Conservation (phyloP, 23 tunicate species). For the Diplosoma virens region DNA sequence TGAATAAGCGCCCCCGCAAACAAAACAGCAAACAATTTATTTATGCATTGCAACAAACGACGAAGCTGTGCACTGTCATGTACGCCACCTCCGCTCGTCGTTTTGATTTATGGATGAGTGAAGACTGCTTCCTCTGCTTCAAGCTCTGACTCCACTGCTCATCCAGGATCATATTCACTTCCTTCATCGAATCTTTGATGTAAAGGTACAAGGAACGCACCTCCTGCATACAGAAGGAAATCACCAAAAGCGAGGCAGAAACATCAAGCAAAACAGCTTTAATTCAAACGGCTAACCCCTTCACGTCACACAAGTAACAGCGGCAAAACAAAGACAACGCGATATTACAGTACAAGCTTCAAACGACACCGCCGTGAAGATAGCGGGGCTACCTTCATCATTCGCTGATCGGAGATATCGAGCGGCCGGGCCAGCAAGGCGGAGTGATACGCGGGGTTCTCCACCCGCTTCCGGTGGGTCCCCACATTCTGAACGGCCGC, state of each 20-base stretch:
- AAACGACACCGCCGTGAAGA: too few species aligned
- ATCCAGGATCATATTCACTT: constrained; percentile 47
- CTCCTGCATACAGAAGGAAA: constrained; percentile 46
- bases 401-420: constrained; percentile 50
- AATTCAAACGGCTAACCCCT: too few species aligned
- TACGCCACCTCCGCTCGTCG: constrained; percentile 44
- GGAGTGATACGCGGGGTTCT: constrained; percentile 52
- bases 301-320: too few species aligned
- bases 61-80: too few species aligned
- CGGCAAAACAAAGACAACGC: too few species aligned
- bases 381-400: constrained; percentile 44
- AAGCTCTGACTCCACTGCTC: constrained; percentile 55
- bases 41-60: too few species aligned
- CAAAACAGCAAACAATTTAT: too few species aligned
- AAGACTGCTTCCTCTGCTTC: constrained; percentile 20
- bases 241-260: too few species aligned
- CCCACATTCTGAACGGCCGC: constrained; percentile 44
- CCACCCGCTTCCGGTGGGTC: constrained; percentile 23
- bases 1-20: too few species aligned
- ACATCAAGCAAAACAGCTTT: too few species aligned
- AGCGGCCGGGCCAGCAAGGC: constrained; percentile 61
- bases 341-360: too few species aligned
- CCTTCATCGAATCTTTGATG: constrained; percentile 37
- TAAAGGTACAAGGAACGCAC: constrained; percentile 44
- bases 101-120: constrained; percentile 23